These are phyloP conservation scores for Pseudorhiza aurosa DNA, from an alignment of 30 jellyfish, hydroid and myxozoan species.

Conservation along the genomic window DNA sequence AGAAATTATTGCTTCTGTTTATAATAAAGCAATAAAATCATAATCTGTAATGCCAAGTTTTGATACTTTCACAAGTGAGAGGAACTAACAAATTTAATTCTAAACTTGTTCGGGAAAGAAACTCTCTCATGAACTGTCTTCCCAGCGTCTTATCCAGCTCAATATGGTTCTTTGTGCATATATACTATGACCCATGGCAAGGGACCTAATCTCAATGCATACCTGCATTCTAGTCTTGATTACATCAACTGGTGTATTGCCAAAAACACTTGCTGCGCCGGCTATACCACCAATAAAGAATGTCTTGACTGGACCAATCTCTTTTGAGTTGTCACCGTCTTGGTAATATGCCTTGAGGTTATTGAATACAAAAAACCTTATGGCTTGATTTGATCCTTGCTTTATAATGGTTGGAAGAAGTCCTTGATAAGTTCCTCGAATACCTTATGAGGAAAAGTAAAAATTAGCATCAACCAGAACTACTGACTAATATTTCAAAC, in stretches of 20 bases:
- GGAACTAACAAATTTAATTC: neutral
- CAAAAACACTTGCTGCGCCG: slow-evolving; percentile 99
- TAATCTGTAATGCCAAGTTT: too few species aligned
- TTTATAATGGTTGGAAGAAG: slow-evolving; percentile 87
- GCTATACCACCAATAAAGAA: slow-evolving; percentile 94
- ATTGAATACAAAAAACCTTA: slow-evolving; percentile 93
- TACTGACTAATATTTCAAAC: too few species aligned
- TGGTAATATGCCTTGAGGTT: slow-evolving; percentile 86
- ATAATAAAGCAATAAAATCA: too few species aligned
- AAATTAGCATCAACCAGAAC: too few species aligned
- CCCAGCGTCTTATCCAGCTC: too few species aligned
- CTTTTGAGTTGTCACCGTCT: slow-evolving; percentile 92
- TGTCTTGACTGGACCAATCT: slow-evolving; percentile 91
- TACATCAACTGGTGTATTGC: slow-evolving; percentile 96
- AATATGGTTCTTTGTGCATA: too few species aligned
- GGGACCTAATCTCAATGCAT: neutral
- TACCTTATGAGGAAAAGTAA: slow-evolving; percentile 54
- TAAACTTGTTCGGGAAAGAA: neutral
- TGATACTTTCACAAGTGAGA: too few species aligned
- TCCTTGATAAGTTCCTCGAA: slow-evolving; percentile 95
- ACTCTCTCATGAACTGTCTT: too few species aligned
- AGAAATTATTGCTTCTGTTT: too few species aligned
- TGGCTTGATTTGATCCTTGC: slow-evolving; percentile 97
- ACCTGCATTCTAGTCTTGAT: slow-evolving; percentile 98
- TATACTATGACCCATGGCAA: too few species aligned